Conservation (phyloP, 2,888 invertebrate species). For the Andrena minutula region DNA sequence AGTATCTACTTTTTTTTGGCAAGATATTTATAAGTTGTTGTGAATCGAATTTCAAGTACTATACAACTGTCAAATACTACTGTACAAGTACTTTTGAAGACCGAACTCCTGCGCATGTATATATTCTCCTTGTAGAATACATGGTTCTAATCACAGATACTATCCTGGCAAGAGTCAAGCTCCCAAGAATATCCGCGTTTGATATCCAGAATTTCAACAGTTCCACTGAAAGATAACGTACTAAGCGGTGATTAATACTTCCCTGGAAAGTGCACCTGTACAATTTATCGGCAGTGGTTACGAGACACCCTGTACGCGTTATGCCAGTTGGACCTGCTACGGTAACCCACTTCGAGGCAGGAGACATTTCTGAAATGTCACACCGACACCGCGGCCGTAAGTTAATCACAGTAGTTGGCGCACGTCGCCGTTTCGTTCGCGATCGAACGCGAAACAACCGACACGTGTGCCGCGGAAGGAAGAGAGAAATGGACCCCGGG, state of each 20-base stretch:
- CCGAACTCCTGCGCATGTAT: too few species aligned
- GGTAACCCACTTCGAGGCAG: constrained; percentile 60
- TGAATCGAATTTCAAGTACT: too few species aligned
- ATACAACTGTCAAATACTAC: too few species aligned
- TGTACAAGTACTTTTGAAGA: too few species aligned
- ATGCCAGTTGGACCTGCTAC: constrained; percentile 50
- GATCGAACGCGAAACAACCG: not conserved
- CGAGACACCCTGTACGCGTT: constrained; percentile 24
- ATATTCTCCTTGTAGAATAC: too few species aligned
- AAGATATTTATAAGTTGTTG: too few species aligned
- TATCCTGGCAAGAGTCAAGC: not conserved
- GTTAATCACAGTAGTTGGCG: constrained; percentile 61
- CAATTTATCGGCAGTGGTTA: constrained; percentile 27
- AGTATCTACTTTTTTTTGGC: too few species aligned
- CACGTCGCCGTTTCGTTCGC: constrained; percentile 40
- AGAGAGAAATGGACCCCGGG: constrained; percentile 21
- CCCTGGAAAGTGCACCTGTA: constrained; percentile 34
- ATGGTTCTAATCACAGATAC: too few species aligned
- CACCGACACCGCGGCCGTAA: constrained; percentile 61
- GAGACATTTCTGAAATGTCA: constrained; percentile 66
- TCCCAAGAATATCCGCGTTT: not conserved
- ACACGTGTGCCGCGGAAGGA: constrained; percentile 8
- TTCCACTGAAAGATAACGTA: not conserved
- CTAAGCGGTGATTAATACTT: constrained; percentile 1
- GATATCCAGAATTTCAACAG: not conserved